Evolutionary conservation across 2,888 invertebrate species (phyloP).

Genomic region (Troglohyphantes excavatus): DNA sequence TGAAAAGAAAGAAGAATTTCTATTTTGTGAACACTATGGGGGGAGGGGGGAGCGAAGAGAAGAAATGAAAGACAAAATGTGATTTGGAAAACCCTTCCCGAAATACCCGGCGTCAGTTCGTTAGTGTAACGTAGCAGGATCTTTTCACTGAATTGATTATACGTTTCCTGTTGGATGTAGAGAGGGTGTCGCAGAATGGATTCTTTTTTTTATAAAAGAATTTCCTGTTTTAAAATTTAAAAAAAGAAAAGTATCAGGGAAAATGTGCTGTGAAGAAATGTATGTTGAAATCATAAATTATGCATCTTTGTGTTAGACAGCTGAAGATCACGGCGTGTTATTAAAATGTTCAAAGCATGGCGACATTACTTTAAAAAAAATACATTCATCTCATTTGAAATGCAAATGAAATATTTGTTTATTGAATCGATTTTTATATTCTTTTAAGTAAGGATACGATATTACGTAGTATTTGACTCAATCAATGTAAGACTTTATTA

Average conservation of each 20-base stretch:
- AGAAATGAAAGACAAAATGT: slow-evolving; percentile 61
- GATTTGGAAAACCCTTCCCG: slow-evolving; percentile 49
- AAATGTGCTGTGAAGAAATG: slow-evolving; percentile 6
- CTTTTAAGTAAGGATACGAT: too few relatives aligned
- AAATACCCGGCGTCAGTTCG: slow-evolving; percentile 56
- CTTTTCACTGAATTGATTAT: slow-evolving; percentile 53
- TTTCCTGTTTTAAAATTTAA: background rate
- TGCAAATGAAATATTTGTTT: too few relatives aligned
- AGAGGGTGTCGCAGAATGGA: background rate
- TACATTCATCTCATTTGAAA: too few relatives aligned
- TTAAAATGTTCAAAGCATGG: slow-evolving; percentile 26
- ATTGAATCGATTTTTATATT: too few relatives aligned
- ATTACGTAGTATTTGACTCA: too few relatives aligned
- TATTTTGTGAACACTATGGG: slow-evolving; percentile 24
- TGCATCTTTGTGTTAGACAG: slow-evolving; percentile 26
- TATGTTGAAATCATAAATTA: slow-evolving; percentile 43
- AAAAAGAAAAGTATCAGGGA: slow-evolving; percentile 1
- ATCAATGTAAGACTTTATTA: too few relatives aligned
- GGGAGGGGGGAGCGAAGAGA: background rate
- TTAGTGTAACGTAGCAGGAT: slow-evolving; percentile 51
- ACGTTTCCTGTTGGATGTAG: slow-evolving; percentile 37
- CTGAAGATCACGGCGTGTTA: background rate
- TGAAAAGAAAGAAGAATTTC: slow-evolving; percentile 3
- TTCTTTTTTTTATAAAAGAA: background rate
- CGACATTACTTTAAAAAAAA: background rate